Conservation (phyloP, 2,113 vertebrate species). For the Acinonyx jubatus region DNA sequence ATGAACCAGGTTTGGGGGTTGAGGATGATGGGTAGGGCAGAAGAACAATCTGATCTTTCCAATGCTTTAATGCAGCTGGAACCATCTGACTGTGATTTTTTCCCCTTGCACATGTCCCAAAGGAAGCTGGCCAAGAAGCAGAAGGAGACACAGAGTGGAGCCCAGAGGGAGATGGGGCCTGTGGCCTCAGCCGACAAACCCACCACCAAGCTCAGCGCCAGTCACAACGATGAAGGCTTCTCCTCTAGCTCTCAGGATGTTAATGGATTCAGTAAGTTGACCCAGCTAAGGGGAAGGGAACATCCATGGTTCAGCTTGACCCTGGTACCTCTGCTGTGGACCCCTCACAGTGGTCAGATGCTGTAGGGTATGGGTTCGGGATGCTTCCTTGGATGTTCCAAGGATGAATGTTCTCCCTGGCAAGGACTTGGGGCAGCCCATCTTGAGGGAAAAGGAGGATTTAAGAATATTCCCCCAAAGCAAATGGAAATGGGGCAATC, state of each 20-base stretch:
- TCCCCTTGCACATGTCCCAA: slow-evolving; percentile 85
- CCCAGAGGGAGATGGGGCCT: slow-evolving; percentile 96
- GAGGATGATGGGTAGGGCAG: not conserved
- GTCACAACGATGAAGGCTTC: slow-evolving; percentile 96
- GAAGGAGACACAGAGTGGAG: slow-evolving; percentile 97
- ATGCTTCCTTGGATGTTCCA: not conserved
- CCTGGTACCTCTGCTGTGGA: not conserved
- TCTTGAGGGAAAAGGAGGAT: not conserved
- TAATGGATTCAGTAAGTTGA: slow-evolving; percentile 96
- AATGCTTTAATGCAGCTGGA: slow-evolving; percentile 44
- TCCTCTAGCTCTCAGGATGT: slow-evolving; percentile 96
- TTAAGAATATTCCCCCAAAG: not conserved
- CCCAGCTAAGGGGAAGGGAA: slow-evolving; percentile 39
- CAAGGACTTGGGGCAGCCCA: not conserved
- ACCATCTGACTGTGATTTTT: slow-evolving; percentile 81
- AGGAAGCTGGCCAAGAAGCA: slow-evolving; percentile 99
- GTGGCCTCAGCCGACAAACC: slow-evolving; percentile 94
- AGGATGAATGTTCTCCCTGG: not conserved
- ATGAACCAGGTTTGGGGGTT: slow-evolving; percentile 57
- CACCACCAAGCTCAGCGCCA: slow-evolving; percentile 93
- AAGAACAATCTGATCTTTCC: slow-evolving; percentile 5
- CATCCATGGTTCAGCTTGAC: not conserved
- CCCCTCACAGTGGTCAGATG: not conserved
- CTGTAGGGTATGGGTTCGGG: rapidly evolving
- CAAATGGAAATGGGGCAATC: not conserved